A percentile compares a stretch with the other conserved stretches of the same genome.
Conservation (phyloP, 2,797 vertebrate genomes). For the Psittacula derbiana region DNA sequence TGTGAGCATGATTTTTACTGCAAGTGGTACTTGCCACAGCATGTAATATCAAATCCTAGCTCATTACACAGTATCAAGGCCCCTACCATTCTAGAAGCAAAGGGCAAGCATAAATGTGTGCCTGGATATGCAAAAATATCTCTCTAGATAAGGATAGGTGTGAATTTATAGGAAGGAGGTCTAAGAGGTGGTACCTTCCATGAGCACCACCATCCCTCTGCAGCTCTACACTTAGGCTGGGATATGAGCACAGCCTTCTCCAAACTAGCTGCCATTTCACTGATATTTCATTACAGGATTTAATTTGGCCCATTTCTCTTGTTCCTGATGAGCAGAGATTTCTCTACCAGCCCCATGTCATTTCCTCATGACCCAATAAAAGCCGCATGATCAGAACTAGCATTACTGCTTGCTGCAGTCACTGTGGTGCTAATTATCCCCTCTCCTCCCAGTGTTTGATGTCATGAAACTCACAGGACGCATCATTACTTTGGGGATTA, state of each 20-base stretch:
- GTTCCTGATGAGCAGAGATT: constrained; percentile 7
- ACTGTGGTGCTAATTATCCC: constrained; percentile 18
- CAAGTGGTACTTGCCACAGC: neutral
- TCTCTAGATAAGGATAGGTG: neutral
- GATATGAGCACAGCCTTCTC: neutral
- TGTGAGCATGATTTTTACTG: neutral
- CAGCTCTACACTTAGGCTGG: neutral
- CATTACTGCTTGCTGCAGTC: neutral
- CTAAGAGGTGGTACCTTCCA: neutral
- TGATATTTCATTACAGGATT: neutral
- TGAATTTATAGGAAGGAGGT: neutral
- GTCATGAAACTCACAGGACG: constrained; percentile 14
- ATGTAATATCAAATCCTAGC: neutral
- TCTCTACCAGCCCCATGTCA: neutral
- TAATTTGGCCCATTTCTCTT: neutral
- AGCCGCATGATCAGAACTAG: neutral
- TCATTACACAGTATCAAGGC: neutral
- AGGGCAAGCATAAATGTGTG: neutral
- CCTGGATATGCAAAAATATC: neutral
- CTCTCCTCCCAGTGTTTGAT: constrained; percentile 47
- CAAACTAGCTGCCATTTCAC: neutral
- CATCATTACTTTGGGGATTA: constrained; percentile 46
- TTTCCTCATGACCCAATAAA: constrained; percentile 47
- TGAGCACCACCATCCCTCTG: neutral
- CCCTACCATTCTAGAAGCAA: neutral